These are phyloP conservation scores for Hippocampus barbouri DNA, from an alignment of 2,113 vertebrate species.

Conservation along the genomic window DNA sequence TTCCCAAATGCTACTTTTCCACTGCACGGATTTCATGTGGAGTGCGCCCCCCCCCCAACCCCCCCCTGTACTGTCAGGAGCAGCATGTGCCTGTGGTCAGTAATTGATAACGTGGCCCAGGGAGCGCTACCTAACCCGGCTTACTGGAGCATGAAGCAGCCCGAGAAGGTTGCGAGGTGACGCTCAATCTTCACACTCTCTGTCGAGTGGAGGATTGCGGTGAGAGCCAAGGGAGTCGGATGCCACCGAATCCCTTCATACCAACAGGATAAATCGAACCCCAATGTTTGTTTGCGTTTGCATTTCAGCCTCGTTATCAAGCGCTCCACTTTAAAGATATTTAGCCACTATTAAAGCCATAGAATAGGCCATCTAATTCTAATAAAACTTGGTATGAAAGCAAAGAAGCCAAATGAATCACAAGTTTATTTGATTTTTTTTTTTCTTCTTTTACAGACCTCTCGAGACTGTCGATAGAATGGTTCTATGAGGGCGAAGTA, in stretches of 20 bases:
- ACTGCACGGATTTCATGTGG: constrained; percentile 48
- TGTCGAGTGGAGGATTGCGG: constrained; percentile 29
- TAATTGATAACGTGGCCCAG: constrained; percentile 72
- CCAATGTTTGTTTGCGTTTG: constrained; percentile 35
- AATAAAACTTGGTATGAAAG: not conserved
- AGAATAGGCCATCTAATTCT: not conserved
- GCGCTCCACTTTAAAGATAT: constrained; percentile 22
- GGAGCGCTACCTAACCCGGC: constrained; percentile 51
- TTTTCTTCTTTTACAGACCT: not conserved
- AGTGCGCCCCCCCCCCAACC: constrained; percentile 28
- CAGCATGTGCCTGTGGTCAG: constrained; percentile 62
- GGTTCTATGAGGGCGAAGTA: constrained; percentile 1
- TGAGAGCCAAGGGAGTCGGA: constrained; percentile 38
- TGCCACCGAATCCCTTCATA: constrained; percentile 32
- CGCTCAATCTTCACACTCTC: constrained; percentile 53
- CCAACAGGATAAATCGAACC: constrained; percentile 34
- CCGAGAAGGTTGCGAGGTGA: constrained; percentile 61
- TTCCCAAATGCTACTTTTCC: constrained; percentile 19
- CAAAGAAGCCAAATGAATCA: not conserved
- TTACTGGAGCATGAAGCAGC: constrained; percentile 64
- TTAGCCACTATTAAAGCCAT: not conserved
- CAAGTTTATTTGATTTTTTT: not conserved
- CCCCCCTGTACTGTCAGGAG: constrained; percentile 54
- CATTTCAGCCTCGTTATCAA: constrained; percentile 18
- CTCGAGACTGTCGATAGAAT: not conserved